Percentiles rank a stretch among this genome's conserved stretches.
Evolutionary conservation across 2,888 invertebrate genomes (phyloP).

Genomic region (Acanthopleura granulata): DNA sequence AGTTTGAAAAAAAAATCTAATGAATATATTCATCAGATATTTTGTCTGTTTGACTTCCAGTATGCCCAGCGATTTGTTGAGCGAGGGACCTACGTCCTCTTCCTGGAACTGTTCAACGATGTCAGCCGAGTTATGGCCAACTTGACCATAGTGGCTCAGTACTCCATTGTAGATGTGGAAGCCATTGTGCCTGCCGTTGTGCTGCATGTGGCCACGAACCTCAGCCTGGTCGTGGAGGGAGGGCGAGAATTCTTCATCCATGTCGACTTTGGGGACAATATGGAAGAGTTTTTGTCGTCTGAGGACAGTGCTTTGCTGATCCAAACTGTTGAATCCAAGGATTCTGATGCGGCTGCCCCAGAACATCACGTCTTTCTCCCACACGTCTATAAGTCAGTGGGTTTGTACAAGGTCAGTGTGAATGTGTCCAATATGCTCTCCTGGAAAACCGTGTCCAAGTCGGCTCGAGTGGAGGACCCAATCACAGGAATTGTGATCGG

Average conservation of each 20-base stretch:
- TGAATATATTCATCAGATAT: no score
- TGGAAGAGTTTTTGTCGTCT: conserved; percentile 23
- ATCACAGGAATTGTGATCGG: conserved; percentile 42
- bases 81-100: conserved; percentile 39
- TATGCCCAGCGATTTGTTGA: conserved; percentile 33
- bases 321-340: not conserved
- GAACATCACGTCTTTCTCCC: conserved; percentile 28
- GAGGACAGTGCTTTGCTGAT: conserved; percentile 16
- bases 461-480: conserved; percentile 41
- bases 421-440: conserved; percentile 51
- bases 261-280: conserved; percentile 51
- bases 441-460: conserved; percentile 26
- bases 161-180: conserved; percentile 38
- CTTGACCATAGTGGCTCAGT: conserved; percentile 40
- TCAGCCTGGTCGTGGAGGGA: conserved; percentile 39
- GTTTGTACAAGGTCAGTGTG: conserved; percentile 48
- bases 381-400: conserved; percentile 38
- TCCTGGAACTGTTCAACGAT: conserved; percentile 47
- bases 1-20: no score
- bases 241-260: conserved; percentile 38
- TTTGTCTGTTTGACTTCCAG: conserved; percentile 36
- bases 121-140: conserved; percentile 38
- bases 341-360: conserved; percentile 22
- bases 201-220: conserved; percentile 36
- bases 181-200: conserved; percentile 35